phyloP scores from a whole-genome alignment of 1,140 invertebrate species.

The Scaptomyza graminum region DNA sequence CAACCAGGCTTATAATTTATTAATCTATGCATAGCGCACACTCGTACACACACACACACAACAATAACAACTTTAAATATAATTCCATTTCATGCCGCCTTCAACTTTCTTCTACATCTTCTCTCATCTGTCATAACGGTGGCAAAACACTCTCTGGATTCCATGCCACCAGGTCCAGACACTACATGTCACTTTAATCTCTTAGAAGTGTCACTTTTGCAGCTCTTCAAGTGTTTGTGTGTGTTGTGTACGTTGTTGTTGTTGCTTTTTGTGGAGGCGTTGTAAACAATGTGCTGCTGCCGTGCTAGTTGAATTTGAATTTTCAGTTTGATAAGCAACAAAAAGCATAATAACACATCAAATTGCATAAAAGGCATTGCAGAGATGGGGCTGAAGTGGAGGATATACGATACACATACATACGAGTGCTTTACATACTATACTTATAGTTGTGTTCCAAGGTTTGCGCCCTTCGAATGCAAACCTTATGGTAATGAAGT shows the following conservation, averaged over 20 bases:
- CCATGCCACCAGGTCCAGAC: slow-evolving; percentile 34
- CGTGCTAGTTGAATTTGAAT: slow-evolving; percentile 75
- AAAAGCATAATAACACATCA: slow-evolving; percentile 80
- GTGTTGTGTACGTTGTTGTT: slow-evolving; percentile 30
- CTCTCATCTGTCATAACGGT: no score
- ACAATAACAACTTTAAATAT: slow-evolving; percentile 30
- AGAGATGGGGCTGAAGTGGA: slow-evolving; percentile 2
- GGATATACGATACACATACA: background rate
- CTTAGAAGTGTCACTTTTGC: slow-evolving; percentile 80
- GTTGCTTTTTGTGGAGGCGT: slow-evolving; percentile 52
- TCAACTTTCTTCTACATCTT: slow-evolving; percentile 54
- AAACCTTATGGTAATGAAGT: slow-evolving; percentile 81
- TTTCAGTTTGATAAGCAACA: slow-evolving; percentile 81
- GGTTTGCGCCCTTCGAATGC: slow-evolving; percentile 48
- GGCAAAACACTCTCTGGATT: slow-evolving; percentile 7
- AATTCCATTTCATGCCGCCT: slow-evolving; percentile 54
- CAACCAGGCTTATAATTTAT: slow-evolving; percentile 76
- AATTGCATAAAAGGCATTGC: slow-evolving; percentile 52
- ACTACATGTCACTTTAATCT: slow-evolving; percentile 82
- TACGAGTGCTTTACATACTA: slow-evolving; percentile 22
- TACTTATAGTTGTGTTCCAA: slow-evolving; percentile 23
- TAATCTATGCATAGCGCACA: slow-evolving; percentile 74
- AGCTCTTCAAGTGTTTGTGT: slow-evolving; percentile 75
- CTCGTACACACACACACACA: slow-evolving; percentile 35
- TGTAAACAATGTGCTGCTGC: slow-evolving; percentile 73